A percentile compares a stretch with the other conserved stretches of the same genome.
Conservation (phyloP, 2,113 vertebrate species). For the Leucopsar rothschildi region DNA sequence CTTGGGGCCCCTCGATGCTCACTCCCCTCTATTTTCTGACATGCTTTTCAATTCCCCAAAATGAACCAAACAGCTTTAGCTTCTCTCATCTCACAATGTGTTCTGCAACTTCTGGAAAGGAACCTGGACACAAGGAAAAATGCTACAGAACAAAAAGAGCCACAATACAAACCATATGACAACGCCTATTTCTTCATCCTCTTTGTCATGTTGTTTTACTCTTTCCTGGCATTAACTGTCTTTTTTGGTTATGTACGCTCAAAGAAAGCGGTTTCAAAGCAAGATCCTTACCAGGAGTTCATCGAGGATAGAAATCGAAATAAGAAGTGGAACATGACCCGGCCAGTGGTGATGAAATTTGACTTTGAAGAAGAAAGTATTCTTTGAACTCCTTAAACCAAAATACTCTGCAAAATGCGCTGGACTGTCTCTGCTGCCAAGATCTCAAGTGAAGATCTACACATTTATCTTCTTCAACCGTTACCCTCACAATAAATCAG, state of each 20-base stretch:
- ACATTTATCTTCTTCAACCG: not conserved
- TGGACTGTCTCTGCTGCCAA: not conserved
- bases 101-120: conserved; percentile 80
- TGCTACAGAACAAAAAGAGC: conserved; percentile 66
- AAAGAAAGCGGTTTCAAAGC: conserved; percentile 78
- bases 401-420: conserved; percentile 23
- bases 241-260: conserved; percentile 82
- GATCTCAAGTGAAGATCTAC: conserved; percentile 6
- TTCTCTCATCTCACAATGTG: conserved; percentile 74
- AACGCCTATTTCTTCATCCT: conserved; percentile 89
- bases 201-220: conserved; percentile 91
- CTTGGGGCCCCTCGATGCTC: not conserved
- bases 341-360: conserved; percentile 72
- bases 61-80: conserved; percentile 78
- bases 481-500: conserved; percentile 2
- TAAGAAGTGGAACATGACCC: conserved; percentile 76
- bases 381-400: conserved; percentile 73
- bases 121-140: conserved; percentile 63
- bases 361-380: conserved; percentile 88
- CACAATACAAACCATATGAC: conserved; percentile 83
- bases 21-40: conserved; percentile 28
- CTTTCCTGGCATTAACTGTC: conserved; percentile 84
- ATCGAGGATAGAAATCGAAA: conserved; percentile 62
- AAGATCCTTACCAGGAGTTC: conserved; percentile 84
- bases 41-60: not conserved